Percentiles rank a stretch among this genome's conserved stretches.
Evolutionary conservation across 2,888 invertebrate species (phyloP).

Genomic region (Psylliodes chrysocephalus): DNA sequence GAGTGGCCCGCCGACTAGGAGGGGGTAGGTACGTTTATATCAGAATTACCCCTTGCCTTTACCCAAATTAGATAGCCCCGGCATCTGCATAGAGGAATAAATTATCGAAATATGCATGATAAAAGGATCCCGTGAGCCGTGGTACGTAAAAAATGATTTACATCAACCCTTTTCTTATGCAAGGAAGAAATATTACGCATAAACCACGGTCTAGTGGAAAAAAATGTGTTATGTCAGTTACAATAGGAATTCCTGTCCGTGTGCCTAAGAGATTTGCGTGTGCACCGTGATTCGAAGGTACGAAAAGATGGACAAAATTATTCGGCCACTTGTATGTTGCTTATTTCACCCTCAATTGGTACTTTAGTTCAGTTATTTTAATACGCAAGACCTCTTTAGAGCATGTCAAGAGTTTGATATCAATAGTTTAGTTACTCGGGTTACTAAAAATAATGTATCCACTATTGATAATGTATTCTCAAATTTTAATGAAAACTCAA

Average conservation of each 20-base stretch:
- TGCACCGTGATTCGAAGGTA: no score
- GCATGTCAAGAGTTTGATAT: no score
- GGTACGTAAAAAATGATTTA: slow-evolving; percentile 49
- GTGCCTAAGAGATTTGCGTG: slow-evolving; percentile 41
- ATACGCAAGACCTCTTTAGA: no score
- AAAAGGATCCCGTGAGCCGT: slow-evolving; percentile 50
- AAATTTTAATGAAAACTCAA: no score
- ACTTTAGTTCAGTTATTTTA: no score
- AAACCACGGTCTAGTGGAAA: slow-evolving; percentile 66
- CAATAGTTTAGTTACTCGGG: no score
- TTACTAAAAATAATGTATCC: no score
- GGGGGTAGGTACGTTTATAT: slow-evolving; percentile 54
- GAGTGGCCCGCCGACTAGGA: slow-evolving; percentile 53
- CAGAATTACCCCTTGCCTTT: slow-evolving; percentile 53
- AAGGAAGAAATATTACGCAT: slow-evolving; percentile 64
- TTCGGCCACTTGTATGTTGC: no score
- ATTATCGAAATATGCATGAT: slow-evolving; percentile 60
- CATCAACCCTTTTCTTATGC: slow-evolving; percentile 53
- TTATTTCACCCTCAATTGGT: no score
- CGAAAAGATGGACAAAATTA: no score
- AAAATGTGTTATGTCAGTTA: slow-evolving; percentile 62
- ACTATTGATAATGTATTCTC: no score
- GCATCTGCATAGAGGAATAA: slow-evolving; percentile 60
- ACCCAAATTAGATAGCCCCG: slow-evolving; percentile 57
- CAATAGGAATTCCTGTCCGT: slow-evolving; percentile 31